phyloP scores from a whole-genome alignment of 37 sponge, comb jelly and placozoan genomes.

The Theonella swinhoei region DNA sequence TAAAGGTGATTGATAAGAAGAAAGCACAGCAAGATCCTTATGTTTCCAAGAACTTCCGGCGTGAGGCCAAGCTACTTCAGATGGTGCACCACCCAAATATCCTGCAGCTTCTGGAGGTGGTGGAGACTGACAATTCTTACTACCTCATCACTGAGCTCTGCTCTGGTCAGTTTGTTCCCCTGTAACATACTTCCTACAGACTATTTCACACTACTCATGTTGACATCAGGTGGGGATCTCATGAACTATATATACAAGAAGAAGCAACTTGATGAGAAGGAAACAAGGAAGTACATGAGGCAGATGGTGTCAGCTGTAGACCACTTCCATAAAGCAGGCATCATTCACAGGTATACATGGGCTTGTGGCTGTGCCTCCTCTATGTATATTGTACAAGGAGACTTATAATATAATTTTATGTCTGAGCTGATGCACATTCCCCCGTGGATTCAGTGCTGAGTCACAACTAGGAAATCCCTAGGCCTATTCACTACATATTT shows the following conservation, averaged over 20 bases:
- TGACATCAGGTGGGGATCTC: slow-evolving; percentile 86
- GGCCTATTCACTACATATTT: too few relatives aligned
- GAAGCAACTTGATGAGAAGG: slow-evolving; percentile 68
- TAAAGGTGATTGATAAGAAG: slow-evolving; percentile 96
- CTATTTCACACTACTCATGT: too few relatives aligned
- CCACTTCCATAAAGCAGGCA: slow-evolving; percentile 88
- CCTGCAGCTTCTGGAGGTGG: slow-evolving; percentile 87
- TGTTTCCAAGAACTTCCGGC: slow-evolving; percentile 81
- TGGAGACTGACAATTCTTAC: slow-evolving; percentile 97
- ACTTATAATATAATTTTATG: too few relatives aligned
- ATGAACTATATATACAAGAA: slow-evolving; percentile 92
- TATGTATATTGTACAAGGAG: too few relatives aligned
- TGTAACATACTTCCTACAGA: neutral
- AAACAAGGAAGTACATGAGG: slow-evolving; percentile 87
- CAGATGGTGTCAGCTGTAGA: slow-evolving; percentile 97
- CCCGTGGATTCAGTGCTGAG: too few relatives aligned
- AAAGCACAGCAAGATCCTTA: slow-evolving; percentile 83
- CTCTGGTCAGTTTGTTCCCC: slow-evolving; percentile 24
- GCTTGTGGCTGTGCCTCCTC: too few relatives aligned
- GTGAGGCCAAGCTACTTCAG: slow-evolving; percentile 92
- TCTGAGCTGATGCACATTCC: too few relatives aligned
- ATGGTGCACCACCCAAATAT: slow-evolving; percentile 88
- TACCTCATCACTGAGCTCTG: slow-evolving; percentile 94
- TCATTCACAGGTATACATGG: slow-evolving; percentile 88
- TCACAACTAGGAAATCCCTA: too few relatives aligned